Evolutionary conservation across 1,140 invertebrate genomes (phyloP).

Genomic region (Drosophila oshimai): DNA sequence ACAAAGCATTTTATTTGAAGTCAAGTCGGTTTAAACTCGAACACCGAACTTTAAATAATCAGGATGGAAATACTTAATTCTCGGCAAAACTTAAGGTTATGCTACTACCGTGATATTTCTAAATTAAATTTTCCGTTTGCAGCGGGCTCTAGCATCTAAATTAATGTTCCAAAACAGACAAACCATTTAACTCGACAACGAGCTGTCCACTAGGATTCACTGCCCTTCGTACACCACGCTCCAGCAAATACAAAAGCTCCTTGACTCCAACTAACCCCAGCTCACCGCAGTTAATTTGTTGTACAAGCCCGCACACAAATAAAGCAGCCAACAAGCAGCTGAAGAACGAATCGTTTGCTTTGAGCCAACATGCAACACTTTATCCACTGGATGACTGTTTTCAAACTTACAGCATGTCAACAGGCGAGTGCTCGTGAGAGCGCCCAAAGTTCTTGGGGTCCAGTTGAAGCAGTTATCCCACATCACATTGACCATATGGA

Average conservation of each 20-base stretch:
- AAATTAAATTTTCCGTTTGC: not conserved
- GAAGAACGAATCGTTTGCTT: slow-evolving; percentile 64
- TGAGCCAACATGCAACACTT: slow-evolving; percentile 73
- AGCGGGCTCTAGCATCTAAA: slow-evolving; percentile 12
- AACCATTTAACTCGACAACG: slow-evolving; percentile 43
- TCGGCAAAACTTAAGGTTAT: not conserved
- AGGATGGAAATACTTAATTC: no score
- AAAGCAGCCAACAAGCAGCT: slow-evolving; percentile 58
- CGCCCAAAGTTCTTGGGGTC: not conserved
- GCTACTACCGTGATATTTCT: not conserved
- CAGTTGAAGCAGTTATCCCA: not conserved
- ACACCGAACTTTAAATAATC: no score
- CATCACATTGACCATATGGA: slow-evolving; percentile 61
- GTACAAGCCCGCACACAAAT: slow-evolving; percentile 73
- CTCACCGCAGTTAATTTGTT: slow-evolving; percentile 76
- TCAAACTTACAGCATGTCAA: slow-evolving; percentile 78
- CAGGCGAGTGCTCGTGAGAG: slow-evolving; percentile 6
- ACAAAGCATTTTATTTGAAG: no score
- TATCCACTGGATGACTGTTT: slow-evolving; percentile 63
- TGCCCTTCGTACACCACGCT: slow-evolving; percentile 29
- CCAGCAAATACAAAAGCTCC: no score
- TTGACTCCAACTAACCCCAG: not conserved
- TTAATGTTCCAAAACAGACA: slow-evolving; percentile 52
- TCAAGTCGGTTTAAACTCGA: no score
- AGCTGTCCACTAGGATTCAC: not conserved